Evolutionary conservation across 2,113 vertebrate species (phyloP).

Genomic region (Chloropsis hardwickii): DNA sequence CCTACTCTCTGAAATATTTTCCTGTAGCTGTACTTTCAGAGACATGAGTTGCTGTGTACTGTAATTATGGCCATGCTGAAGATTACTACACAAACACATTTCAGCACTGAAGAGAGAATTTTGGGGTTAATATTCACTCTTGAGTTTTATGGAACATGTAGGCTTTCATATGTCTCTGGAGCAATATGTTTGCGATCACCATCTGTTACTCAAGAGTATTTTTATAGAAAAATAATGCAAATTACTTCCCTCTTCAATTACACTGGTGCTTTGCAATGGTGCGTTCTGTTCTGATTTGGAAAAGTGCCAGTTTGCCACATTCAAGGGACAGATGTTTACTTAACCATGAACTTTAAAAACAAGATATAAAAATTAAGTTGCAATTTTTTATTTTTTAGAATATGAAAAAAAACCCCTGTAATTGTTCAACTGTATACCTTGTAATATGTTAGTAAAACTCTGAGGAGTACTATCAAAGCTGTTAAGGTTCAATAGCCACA

Average conservation of each 20-base stretch:
- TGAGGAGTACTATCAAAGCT: not conserved
- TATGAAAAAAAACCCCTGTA: not conserved
- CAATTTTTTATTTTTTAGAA: not conserved
- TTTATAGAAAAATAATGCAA: conserved; percentile 71
- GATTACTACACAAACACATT: conserved; percentile 33
- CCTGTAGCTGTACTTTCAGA: conserved; percentile 35
- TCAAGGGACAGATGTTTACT: conserved; percentile 37
- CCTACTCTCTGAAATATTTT: conserved; percentile 10
- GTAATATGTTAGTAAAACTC: not conserved
- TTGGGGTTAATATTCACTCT: conserved; percentile 64
- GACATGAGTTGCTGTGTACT: not conserved
- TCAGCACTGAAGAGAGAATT: conserved; percentile 29
- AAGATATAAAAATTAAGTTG: not conserved
- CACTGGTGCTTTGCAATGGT: not conserved
- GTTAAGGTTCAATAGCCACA: not conserved
- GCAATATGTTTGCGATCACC: conserved; percentile 67
- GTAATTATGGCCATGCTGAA: conserved; percentile 29
- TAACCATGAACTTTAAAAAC: conserved; percentile 28
- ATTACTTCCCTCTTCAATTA: conserved; percentile 65
- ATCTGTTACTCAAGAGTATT: conserved; percentile 69
- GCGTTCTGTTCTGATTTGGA: not conserved
- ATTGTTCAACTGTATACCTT: not conserved
- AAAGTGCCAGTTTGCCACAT: conserved; percentile 5
- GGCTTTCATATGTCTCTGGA: conserved; percentile 66
- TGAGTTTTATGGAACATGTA: conserved; percentile 64